Evolutionary conservation across 2,888 invertebrate genomes (phyloP).

Genomic region (Tiphia femorata): DNA sequence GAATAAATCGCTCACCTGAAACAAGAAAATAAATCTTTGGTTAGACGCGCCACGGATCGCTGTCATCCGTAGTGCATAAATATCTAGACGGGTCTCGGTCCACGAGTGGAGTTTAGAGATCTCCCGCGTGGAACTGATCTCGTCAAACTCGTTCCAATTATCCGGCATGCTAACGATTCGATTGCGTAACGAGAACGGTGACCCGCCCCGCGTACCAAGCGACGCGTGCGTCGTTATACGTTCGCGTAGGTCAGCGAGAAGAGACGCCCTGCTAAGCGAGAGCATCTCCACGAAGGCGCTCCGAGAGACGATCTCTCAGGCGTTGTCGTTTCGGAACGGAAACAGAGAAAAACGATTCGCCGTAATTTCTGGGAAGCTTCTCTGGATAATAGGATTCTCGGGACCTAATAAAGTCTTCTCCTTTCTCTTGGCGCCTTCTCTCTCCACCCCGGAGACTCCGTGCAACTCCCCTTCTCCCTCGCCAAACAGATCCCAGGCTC

Average conservation of each 20-base stretch:
- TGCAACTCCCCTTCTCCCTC: constrained; percentile 9
- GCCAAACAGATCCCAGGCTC: too few relatives aligned
- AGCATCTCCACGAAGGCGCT: too few relatives aligned
- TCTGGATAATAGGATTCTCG: constrained; percentile 32
- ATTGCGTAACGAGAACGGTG: constrained; percentile 34
- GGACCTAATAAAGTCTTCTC: constrained; percentile 29
- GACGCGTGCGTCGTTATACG: constrained; percentile 18
- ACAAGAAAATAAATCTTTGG: too few relatives aligned
- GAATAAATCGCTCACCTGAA: too few relatives aligned
- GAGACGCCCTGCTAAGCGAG: not conserved
- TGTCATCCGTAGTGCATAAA: too few relatives aligned
- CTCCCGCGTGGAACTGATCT: too few relatives aligned
- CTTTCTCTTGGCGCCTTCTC: constrained; percentile 15
- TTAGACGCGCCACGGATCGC: too few relatives aligned
- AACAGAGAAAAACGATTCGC: constrained; percentile 6
- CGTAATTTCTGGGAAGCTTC: constrained; percentile 36
- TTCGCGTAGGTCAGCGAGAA: constrained; percentile 37
- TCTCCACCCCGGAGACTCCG: constrained; percentile 8
- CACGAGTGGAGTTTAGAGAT: too few relatives aligned
- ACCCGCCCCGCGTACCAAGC: too few relatives aligned
- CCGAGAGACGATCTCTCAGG: not conserved
- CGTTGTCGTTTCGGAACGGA: not conserved
- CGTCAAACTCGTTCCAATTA: constrained; percentile 37
- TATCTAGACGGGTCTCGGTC: too few relatives aligned
- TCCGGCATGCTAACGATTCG: constrained; percentile 34